phyloP scores from a whole-genome alignment of 2,888 invertebrate species.

The Antheraea yamamai region DNA sequence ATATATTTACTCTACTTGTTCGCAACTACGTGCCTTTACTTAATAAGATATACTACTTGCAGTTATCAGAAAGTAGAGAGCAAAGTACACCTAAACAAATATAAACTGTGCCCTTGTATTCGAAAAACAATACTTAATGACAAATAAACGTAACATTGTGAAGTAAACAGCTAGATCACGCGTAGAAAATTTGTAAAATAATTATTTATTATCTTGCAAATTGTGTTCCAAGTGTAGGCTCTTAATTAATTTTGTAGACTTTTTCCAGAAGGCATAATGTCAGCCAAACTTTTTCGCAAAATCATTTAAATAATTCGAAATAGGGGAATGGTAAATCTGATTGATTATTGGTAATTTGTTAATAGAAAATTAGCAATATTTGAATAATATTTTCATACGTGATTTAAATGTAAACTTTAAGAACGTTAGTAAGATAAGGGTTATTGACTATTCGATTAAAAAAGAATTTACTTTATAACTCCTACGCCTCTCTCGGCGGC shows the following conservation, averaged over 20 bases:
- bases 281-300: background rate
- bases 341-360: too few species aligned
- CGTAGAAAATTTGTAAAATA: background rate
- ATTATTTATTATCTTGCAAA: background rate
- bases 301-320: background rate
- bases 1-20: too few species aligned
- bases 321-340: background rate
- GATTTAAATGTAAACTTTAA: background rate
- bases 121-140: background rate
- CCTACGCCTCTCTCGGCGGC: constrained; percentile 92
- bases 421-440: background rate
- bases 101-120: background rate
- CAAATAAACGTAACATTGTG: background rate
- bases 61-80: background rate
- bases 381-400: background rate
- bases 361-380: too few species aligned
- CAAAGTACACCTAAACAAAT: constrained; percentile 6
- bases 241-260: too few species aligned
- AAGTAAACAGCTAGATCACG: background rate
- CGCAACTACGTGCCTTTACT: too few species aligned
- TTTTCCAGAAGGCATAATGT: too few species aligned
- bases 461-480: constrained; percentile 88
- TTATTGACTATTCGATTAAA: background rate
- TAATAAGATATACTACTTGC: too few species aligned
- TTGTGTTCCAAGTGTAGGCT: background rate